A percentile compares a stretch with the other conserved stretches of the same genome.
These are phyloP conservation scores for Poeciliopsis gracilis DNA, from an alignment of 2,797 vertebrate species.

Conservation along the genomic window DNA sequence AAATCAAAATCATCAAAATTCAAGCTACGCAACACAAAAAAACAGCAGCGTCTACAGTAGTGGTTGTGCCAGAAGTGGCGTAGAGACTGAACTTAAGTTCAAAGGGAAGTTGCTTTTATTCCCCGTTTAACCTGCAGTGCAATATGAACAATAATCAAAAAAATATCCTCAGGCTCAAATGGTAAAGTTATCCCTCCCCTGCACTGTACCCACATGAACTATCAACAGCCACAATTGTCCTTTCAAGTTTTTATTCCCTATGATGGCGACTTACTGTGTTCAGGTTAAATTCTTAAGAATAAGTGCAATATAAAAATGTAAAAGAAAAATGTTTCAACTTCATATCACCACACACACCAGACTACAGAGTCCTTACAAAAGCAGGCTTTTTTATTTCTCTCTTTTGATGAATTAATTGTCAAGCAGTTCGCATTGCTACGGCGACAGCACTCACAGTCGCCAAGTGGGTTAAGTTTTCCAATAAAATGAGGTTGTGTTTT, in stretches of 20 bases:
- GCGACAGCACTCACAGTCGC: background rate
- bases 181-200: background rate
- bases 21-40: background rate
- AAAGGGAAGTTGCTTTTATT: background rate
- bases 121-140: background rate
- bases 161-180: background rate
- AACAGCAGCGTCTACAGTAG: background rate
- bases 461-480: background rate
- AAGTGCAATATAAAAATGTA: background rate
- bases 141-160: background rate
- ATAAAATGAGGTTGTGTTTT: background rate
- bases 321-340: background rate
- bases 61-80: background rate
- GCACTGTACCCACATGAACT: background rate
- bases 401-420: background rate
- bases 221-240: background rate
- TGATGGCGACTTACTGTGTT: background rate
- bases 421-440: background rate
- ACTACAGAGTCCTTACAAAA: background rate
- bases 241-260: background rate
- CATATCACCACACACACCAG: background rate
- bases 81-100: background rate
- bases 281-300: background rate
- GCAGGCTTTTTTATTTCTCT: background rate
- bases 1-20: background rate